Evolutionary conservation across 2,888 invertebrate genomes (phyloP), one percentile per base, ranked within the genome.

Genomic region (Hermaeophaga mercurialis): DNA sequence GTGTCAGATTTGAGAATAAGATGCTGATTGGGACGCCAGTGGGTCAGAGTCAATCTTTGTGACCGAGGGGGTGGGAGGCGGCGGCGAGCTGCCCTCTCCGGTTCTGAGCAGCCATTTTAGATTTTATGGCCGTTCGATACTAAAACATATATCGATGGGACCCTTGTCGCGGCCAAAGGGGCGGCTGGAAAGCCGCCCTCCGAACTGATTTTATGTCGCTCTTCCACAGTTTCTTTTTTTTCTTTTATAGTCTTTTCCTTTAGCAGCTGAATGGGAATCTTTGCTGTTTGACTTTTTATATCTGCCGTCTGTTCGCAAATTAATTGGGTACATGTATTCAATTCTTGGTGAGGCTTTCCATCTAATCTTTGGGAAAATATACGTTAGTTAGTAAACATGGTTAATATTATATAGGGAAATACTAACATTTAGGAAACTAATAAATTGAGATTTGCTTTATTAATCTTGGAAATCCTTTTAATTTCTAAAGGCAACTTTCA

Each of bases 81-180:
- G 59, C 59, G 14, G 19, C 19, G 44, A 54, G 56, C 61, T 56
- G 61, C 66, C 62, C 59, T 63, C 62, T 59, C 57, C 43, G 54
- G 52, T 43, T 52, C 41, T 19, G 57, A 72, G 75, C 75, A 71
- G 76, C 78, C 78, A 78, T 78, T 77, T 78, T 78, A 77, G 78
- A 76, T 77, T 77, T 78, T 77, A 78, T 78, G 76, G 73, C 75
- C 75, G 76, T 77, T 77, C 76, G 76, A 76, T 78, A 78, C 75
- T 76, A 76, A 76, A 77, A 77, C 75, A 75, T 73, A 74, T 74
- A 59, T 57, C 53, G 52, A 54, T 52, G 57, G 70, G 72, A 70
- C 67, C 63, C 66, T 65, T 68, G 67, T 70, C 67, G 58, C 65
- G 59, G 58, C 54, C 56, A 59, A 49, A 48, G 60, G 59, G 54